Evolutionary conservation across 2,888 invertebrate species (phyloP).

Genomic region (Dromius quadrimaculatus): DNA sequence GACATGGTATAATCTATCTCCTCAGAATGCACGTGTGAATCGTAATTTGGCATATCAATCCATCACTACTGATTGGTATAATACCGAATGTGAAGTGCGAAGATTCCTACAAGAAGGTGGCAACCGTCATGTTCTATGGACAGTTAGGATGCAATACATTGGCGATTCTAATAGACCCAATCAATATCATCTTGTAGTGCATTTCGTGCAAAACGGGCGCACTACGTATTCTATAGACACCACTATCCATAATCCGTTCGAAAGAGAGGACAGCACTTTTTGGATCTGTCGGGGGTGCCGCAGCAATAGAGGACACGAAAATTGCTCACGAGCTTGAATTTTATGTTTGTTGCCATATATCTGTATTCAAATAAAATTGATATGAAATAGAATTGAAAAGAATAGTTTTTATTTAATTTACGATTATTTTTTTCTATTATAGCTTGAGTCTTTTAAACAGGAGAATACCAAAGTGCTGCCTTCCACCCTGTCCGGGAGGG

Average conservation of each 20-base stretch:
- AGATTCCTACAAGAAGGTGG: conserved; percentile 8
- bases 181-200: background rate
- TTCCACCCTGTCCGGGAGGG: too few relatives aligned
- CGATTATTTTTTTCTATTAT: too few relatives aligned
- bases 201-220: background rate
- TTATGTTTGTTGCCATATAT: too few relatives aligned
- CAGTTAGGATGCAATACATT: conserved; percentile 9
- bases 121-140: conserved; percentile 12
- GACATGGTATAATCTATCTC: conserved; percentile 34
- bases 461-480: too few relatives aligned
- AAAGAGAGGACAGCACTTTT: conserved; percentile 19
- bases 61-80: too few relatives aligned
- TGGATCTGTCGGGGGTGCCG: conserved; percentile 22
- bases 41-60: conserved; percentile 11
- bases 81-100: conserved; percentile 21
- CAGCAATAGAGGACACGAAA: background rate
- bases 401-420: too few relatives aligned
- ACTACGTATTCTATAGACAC: background rate
- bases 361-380: too few relatives aligned
- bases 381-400: too few relatives aligned
- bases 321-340: background rate
- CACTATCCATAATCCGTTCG: background rate
- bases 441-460: too few relatives aligned
- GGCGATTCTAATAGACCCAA: conserved; percentile 25
- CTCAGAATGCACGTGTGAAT: conserved; percentile 29